These are phyloP conservation scores for Illadopsis cleaveri DNA, from an alignment of 2,113 vertebrate genomes.

Conservation along the genomic window DNA sequence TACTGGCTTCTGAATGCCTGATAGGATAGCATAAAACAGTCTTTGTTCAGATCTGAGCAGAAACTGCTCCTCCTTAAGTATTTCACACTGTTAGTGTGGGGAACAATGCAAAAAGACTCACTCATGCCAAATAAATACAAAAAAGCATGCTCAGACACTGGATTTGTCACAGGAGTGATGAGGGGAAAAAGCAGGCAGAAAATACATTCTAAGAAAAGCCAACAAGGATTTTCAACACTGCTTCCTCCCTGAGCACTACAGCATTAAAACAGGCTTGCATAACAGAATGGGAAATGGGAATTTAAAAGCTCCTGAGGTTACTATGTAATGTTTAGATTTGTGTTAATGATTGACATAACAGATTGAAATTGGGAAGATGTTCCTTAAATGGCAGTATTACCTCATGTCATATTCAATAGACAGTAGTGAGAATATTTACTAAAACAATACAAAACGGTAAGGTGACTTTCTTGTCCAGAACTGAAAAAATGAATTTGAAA, in stretches of 20 bases:
- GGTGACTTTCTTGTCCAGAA: background rate
- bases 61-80: background rate
- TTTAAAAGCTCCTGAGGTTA: background rate
- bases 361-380: background rate
- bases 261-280: background rate
- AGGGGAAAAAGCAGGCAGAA: background rate
- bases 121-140: background rate
- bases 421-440: background rate
- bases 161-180: background rate
- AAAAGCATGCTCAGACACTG: background rate
- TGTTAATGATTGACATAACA: background rate
- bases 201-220: background rate
- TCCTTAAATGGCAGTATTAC: background rate
- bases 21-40: background rate
- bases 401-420: background rate
- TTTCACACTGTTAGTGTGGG: background rate
- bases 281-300: background rate
- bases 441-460: background rate
- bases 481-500: background rate
- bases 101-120: background rate
- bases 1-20: background rate
- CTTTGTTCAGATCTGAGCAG: background rate
- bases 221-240: background rate
- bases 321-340: background rate
- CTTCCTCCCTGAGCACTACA: background rate